Evolutionary conservation across 2,113 vertebrate species (phyloP).

Genomic region (Microtus montanus): DNA sequence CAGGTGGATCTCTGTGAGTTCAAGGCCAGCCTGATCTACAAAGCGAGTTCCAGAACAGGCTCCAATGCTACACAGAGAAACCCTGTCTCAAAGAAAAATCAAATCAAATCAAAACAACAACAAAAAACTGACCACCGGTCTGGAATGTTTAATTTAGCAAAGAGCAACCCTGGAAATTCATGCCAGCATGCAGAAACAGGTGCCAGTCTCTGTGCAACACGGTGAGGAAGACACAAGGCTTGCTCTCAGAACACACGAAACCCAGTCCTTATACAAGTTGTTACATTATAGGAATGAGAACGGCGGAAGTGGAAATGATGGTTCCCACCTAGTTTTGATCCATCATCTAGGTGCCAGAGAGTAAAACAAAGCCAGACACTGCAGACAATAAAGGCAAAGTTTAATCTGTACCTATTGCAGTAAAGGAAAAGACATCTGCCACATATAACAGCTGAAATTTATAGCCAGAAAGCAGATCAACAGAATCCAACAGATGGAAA

Average conservation of each 20-base stretch:
- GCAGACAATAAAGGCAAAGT: background rate
- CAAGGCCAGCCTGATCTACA: no score
- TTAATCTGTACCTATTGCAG: background rate
- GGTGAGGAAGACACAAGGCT: background rate
- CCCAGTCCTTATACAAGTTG: background rate
- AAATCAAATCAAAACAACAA: no score
- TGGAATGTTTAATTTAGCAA: background rate
- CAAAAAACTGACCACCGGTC: background rate
- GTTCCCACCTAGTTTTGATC: background rate
- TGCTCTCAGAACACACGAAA: background rate
- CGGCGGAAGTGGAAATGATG: background rate
- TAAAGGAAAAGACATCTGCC: background rate
- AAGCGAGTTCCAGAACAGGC: no score
- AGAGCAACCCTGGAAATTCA: background rate
- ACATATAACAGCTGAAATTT: background rate
- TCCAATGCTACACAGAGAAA: no score
- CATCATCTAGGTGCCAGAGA: background rate
- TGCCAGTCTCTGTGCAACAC: background rate
- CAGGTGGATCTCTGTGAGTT: no score
- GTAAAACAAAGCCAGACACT: background rate
- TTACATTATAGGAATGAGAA: background rate
- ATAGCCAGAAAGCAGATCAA: background rate
- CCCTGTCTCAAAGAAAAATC: no score
- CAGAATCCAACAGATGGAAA: background rate
- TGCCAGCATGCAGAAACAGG: background rate